Evolutionary conservation across 2,888 invertebrate species (phyloP).

Genomic region (Parelbella ahira): DNA sequence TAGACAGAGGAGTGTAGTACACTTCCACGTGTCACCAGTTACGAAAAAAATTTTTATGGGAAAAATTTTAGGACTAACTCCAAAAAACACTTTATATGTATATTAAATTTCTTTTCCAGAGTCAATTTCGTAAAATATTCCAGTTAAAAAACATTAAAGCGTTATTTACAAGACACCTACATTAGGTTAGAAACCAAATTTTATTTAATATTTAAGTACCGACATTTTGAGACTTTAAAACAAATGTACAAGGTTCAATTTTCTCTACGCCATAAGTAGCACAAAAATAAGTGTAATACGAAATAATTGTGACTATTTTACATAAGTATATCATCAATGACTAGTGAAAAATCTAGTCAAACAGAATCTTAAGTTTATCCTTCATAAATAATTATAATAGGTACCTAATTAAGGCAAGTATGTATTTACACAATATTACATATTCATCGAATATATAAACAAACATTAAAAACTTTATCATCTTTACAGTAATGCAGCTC

Average conservation of each 20-base stretch:
- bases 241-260: neutral
- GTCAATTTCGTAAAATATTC: no score
- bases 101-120: no score
- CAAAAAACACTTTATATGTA: no score
- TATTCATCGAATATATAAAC: slow-evolving; percentile 56
- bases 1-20: no score
- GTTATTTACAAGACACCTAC: neutral
- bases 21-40: no score
- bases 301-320: slow-evolving; percentile 21
- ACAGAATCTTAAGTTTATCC: slow-evolving; percentile 43
- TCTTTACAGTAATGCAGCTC: slow-evolving; percentile 59
- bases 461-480: slow-evolving; percentile 46
- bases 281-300: slow-evolving; percentile 14
- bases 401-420: slow-evolving; percentile 51
- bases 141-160: no score
- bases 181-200: neutral
- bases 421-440: slow-evolving; percentile 67
- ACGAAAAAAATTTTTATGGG: no score
- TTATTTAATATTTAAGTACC: slow-evolving; percentile 8
- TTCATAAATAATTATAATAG: slow-evolving; percentile 54
- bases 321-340: slow-evolving; percentile 47
- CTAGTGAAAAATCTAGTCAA: slow-evolving; percentile 75
- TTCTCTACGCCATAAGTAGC: slow-evolving; percentile 20
- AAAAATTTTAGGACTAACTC: no score
- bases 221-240: slow-evolving; percentile 11